These are phyloP conservation scores for Lontra canadensis DNA, from an alignment of 2,113 vertebrate genomes.

Conservation along the genomic window DNA sequence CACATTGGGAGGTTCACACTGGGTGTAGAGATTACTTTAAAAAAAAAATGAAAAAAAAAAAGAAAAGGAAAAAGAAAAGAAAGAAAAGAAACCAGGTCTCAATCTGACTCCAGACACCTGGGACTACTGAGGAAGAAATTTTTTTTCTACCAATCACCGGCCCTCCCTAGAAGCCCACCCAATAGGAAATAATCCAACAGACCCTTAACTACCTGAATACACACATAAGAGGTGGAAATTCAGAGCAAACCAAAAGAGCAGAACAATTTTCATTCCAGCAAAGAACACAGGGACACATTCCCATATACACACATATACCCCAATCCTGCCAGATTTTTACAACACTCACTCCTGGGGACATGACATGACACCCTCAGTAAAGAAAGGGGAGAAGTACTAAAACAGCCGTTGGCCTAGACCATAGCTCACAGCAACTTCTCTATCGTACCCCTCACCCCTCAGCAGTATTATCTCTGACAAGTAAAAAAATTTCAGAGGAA, in stretches of 20 bases:
- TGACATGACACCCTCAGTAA: background rate
- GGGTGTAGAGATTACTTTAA: background rate
- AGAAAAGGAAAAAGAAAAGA: background rate
- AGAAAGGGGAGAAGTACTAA: background rate
- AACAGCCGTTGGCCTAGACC: background rate
- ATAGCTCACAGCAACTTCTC: background rate
- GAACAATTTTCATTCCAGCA: background rate
- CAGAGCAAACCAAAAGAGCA: constrained; percentile 8
- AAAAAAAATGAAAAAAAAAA: background rate
- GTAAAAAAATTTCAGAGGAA: constrained; percentile 48
- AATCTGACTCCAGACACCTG: background rate
- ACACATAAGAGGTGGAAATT: background rate
- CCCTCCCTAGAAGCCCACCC: background rate
- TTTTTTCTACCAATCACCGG: constrained; percentile 12
- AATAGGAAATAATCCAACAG: background rate
- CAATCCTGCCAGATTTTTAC: background rate
- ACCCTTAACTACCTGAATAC: constrained; percentile 6
- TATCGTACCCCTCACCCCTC: background rate
- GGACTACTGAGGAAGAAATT: background rate
- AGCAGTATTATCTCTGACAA: constrained; percentile 28
- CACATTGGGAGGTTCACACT: background rate
- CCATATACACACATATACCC: background rate
- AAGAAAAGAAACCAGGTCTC: background rate
- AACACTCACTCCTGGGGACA: background rate
- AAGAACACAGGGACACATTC: background rate